A percentile compares a stretch with the other conserved stretches of the same genome.
Evolutionary conservation across 2,888 invertebrate species (phyloP).

Genomic region (Sipha maydis): DNA sequence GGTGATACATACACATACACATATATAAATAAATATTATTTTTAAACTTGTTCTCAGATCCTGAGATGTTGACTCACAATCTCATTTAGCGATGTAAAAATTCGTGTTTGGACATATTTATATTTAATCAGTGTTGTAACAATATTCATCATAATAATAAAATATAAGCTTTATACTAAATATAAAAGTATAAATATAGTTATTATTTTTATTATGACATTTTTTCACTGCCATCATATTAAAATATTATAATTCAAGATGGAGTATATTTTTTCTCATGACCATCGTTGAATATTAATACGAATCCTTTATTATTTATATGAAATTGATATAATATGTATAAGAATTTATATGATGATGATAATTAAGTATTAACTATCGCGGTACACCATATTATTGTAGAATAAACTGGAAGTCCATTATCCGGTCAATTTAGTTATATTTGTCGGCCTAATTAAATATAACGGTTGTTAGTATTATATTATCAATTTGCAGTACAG

Average conservation of each 20-base stretch:
- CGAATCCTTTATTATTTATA: not conserved
- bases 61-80: no score
- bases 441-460: constrained; percentile 61
- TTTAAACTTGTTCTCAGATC: no score
- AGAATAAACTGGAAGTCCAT: constrained; percentile 40
- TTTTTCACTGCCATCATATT: not conserved
- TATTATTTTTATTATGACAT: not conserved
- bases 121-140: not conserved
- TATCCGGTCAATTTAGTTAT: constrained; percentile 25
- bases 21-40: no score
- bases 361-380: not conserved
- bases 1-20: no score
- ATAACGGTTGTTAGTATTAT: not conserved
- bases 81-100: not conserved
- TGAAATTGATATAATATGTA: not conserved
- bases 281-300: constrained; percentile 48
- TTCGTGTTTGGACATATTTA: not conserved
- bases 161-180: not conserved
- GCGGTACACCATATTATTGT: not conserved
- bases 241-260: constrained; percentile 37
- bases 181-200: not conserved
- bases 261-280: constrained; percentile 53
- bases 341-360: not conserved
- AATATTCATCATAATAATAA: not conserved
- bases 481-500: constrained; percentile 47